Percentiles rank a stretch among this genome's conserved stretches.
Evolutionary conservation across 2,888 invertebrate species (phyloP).

Genomic region (Leptinotarsa peninsularis): DNA sequence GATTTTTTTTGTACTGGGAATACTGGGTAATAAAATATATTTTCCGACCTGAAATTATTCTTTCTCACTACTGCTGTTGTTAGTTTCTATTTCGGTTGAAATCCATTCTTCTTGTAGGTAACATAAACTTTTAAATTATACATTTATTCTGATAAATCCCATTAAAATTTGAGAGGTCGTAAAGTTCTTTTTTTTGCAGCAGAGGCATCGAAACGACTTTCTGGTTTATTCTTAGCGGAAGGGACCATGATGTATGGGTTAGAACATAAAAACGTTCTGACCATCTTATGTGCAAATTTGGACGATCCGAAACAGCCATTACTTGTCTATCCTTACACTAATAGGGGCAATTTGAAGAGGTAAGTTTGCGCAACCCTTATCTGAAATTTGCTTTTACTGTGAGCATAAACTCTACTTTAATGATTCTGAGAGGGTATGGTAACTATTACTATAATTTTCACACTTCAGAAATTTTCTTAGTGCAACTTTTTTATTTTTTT

Average conservation of each 20-base stretch:
- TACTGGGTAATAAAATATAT: background rate
- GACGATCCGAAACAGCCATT: slow-evolving; percentile 72
- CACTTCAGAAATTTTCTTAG: too few relatives aligned
- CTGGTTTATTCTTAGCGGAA: slow-evolving; percentile 78
- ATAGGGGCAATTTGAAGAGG: slow-evolving; percentile 79
- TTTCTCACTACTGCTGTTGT: background rate
- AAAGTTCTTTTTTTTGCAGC: slow-evolving; percentile 64
- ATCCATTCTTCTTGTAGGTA: slow-evolving; percentile 36
- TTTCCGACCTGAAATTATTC: slow-evolving; percentile 4
- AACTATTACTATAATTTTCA: background rate
- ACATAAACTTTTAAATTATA: slow-evolving; percentile 36
- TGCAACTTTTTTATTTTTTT: too few relatives aligned
- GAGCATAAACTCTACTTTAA: slow-evolving; percentile 8
- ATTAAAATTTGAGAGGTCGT: slow-evolving; percentile 41
- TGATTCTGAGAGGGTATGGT: background rate
- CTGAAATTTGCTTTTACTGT: slow-evolving; percentile 24
- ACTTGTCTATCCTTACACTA: slow-evolving; percentile 78
- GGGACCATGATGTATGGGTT: slow-evolving; percentile 80
- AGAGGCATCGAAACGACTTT: slow-evolving; percentile 78
- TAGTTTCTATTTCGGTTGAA: slow-evolving; percentile 27
- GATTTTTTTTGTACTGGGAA: background rate
- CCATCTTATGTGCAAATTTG: slow-evolving; percentile 77
- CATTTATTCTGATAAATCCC: slow-evolving; percentile 35
- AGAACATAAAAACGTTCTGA: slow-evolving; percentile 77
- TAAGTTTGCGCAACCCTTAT: slow-evolving; percentile 55